Conservation (phyloP, 37 sponge, comb jelly and placozoan species). For the Crambe crambe region DNA sequence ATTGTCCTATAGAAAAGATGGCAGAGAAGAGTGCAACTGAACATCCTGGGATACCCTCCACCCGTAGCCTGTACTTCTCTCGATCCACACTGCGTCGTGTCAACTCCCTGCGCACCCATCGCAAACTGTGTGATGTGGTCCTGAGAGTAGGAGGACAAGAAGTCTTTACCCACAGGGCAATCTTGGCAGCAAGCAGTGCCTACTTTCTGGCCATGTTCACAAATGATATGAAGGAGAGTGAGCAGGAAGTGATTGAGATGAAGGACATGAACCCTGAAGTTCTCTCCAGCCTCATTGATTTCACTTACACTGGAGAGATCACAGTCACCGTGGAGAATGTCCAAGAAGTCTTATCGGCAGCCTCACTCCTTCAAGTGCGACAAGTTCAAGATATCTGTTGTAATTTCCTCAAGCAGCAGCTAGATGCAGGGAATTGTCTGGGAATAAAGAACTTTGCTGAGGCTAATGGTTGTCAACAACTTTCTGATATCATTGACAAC, state of each 20-base stretch:
- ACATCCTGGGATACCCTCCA: no score
- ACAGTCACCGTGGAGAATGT: constrained; percentile 90
- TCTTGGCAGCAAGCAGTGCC: constrained; percentile 85
- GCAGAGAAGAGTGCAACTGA: no score
- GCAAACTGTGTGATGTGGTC: constrained; percentile 85
- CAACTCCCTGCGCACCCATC: constrained; percentile 69
- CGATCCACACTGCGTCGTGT: constrained; percentile 56
- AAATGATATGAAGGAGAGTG: constrained; percentile 72
- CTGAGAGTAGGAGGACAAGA: constrained; percentile 65
- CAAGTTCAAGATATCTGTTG: constrained; percentile 93
- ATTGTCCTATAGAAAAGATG: no score
- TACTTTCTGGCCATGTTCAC: constrained; percentile 97
- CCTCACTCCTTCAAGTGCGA: constrained; percentile 88
- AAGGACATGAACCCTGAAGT: constrained; percentile 81
- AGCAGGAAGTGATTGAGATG: constrained; percentile 81
- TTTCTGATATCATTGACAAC: constrained; percentile 65
- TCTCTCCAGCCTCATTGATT: constrained; percentile 77
- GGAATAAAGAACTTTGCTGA: constrained; percentile 93
- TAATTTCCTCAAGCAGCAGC: constrained; percentile 88
- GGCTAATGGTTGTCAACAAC: constrained; percentile 81
- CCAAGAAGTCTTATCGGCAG: constrained; percentile 87
- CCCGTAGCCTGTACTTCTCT: constrained; percentile 28
- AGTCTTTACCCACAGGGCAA: constrained; percentile 80
- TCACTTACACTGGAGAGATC: constrained; percentile 89
- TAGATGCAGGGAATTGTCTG: constrained; percentile 90